Percentiles rank a stretch among this genome's conserved stretches.
phyloP scores from a whole-genome alignment of 2,888 invertebrate species.

The Mimachlamys varia region DNA sequence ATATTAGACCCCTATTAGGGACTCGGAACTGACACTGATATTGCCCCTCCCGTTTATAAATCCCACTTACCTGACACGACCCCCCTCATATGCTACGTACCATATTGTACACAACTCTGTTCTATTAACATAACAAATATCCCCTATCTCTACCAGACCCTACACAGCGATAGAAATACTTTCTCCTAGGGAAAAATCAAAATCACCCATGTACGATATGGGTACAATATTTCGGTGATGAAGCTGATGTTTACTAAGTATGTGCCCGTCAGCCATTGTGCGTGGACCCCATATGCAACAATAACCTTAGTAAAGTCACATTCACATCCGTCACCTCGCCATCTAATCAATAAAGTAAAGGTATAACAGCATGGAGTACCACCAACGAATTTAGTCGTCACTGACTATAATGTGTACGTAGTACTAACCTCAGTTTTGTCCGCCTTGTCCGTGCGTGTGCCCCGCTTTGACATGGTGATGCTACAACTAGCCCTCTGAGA shows the following conservation, averaged over 20 bases:
- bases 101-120: background rate
- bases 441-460: slow-evolving; percentile 47
- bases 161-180: background rate
- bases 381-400: background rate
- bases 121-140: background rate
- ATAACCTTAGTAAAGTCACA: slow-evolving; percentile 39
- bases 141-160: background rate
- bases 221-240: background rate
- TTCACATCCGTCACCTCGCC: background rate
- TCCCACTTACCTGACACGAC: background rate
- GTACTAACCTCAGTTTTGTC: slow-evolving; percentile 50
- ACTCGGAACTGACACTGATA: too few species aligned
- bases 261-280: slow-evolving; percentile 47
- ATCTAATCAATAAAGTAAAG: slow-evolving; percentile 37
- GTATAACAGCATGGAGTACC: background rate
- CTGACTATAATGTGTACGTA: background rate
- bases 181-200: background rate
- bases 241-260: background rate
- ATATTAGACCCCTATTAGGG: background rate
- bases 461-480: slow-evolving; percentile 50
- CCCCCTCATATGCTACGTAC: background rate
- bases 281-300: slow-evolving; percentile 44
- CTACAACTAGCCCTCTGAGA: background rate
- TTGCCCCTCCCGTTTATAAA: background rate
- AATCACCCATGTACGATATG: background rate